These are phyloP conservation scores for Colletes latitarsis DNA, from an alignment of 1,140 invertebrate species.

Conservation along the genomic window DNA sequence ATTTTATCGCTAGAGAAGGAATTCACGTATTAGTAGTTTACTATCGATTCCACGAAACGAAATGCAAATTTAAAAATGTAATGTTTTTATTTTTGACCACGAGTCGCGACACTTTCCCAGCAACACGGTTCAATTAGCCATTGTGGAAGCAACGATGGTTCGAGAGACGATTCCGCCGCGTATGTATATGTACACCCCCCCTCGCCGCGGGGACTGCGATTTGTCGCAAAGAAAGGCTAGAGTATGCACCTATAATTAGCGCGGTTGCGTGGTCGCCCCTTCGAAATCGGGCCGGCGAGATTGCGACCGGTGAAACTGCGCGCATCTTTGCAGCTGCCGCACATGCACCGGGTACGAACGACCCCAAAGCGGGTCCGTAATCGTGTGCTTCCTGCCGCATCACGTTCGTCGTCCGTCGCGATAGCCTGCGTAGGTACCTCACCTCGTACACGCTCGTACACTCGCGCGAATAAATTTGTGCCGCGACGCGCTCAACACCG, in stretches of 20 bases:
- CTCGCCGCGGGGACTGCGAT: constrained; percentile 15
- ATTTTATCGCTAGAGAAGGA: no score
- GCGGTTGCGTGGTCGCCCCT: constrained; percentile 33
- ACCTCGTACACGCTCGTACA: constrained; percentile 64
- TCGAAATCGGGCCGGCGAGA: constrained; percentile 53
- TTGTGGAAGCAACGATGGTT: not conserved
- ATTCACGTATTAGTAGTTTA: no score
- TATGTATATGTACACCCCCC: not conserved
- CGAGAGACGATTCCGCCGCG: not conserved
- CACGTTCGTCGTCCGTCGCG: constrained; percentile 69
- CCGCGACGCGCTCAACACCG: constrained; percentile 23
- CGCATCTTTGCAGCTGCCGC: constrained; percentile 52
- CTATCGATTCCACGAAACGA: no score
- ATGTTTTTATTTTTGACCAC: no score
- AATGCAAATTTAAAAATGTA: no score
- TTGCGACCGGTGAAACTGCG: constrained; percentile 54
- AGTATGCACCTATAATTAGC: constrained; percentile 60
- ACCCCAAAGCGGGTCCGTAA: constrained; percentile 70
- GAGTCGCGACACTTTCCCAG: not conserved
- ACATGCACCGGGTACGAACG: constrained; percentile 58
- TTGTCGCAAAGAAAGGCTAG: constrained; percentile 44
- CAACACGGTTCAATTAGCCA: constrained; percentile 18
- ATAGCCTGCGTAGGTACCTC: constrained; percentile 66
- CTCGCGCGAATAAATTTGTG: constrained; percentile 68
- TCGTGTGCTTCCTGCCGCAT: constrained; percentile 77